Base-by-base conservation (phyloP, 2,113 vertebrate species). In the Rhinoptilus africanus region DNA sequence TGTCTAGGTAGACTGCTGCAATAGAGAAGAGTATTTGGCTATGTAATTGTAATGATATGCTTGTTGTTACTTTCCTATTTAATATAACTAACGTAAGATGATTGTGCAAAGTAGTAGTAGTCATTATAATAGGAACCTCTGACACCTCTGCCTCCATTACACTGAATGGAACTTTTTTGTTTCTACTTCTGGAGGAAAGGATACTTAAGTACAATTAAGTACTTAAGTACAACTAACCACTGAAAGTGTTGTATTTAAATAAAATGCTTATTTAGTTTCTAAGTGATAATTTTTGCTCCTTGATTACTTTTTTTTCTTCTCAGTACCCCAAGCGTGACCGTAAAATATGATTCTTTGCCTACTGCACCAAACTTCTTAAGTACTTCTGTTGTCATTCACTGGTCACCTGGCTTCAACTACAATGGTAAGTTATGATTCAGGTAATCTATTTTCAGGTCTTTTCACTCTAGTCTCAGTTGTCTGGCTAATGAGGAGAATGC, bases 401-500 rank as follows among this genome's bases (percentile, higher is more conserved):
- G 93, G 69, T 95, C 75, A 62, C 27, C 57, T 93, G 50, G 86
- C 89, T 95, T 89, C 86, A 82, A 91, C 79, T 84, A 97, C 81
- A 92, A 98, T 98, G 98, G 98, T 98, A 96, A 98, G 97, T 91
- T 96, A 30, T 37, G 16, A 50, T 47, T 91, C 1, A 35, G 15
- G 4, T 72, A 14, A 47, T 43, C 1, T 37, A 8, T 88, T 92
- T 84, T 63, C 37, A 47, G 16, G 68, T 43, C 4, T 48, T 54
- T 80, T 80, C 37, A 24, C n/a, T 88, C 10, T 54, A 48, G 22
- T 43, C 35, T 92, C 24, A 8, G 8, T 4, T 50, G 1, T 62
- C 28, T 82, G 34, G 4, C 17, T 89, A 35, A 12, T 47, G n/a
- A 80, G 7, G 9, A 93, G 20, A 62, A 74, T 30, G 10, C 14